phyloP scores from a whole-genome alignment of 2,113 vertebrate genomes.

The Plecturocebus donacophilus region DNA sequence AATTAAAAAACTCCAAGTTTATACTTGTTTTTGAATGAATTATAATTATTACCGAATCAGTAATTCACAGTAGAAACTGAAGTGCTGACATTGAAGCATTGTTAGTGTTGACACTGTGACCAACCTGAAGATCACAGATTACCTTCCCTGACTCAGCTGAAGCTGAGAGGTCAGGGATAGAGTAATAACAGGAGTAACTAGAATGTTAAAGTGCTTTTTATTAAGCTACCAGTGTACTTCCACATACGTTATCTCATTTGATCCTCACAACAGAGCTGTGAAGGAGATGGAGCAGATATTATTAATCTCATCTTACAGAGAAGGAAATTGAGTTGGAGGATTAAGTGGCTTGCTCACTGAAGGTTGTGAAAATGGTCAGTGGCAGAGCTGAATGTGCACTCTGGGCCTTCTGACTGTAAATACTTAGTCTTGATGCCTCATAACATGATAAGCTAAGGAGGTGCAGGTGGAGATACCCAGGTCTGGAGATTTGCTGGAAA shows the following conservation, averaged over 20 bases:
- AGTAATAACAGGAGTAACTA: not conserved
- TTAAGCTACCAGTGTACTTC: not conserved
- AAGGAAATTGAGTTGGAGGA: not conserved
- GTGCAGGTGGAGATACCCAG: not conserved
- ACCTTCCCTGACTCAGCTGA: not conserved
- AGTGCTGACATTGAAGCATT: not conserved
- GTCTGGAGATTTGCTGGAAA: not conserved
- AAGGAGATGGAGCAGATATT: not conserved
- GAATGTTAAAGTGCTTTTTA: not conserved
- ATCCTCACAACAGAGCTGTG: not conserved
- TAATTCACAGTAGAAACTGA: not conserved
- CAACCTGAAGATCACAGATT: not conserved
- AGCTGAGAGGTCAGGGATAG: not conserved
- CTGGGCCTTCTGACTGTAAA: not conserved
- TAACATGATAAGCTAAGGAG: not conserved
- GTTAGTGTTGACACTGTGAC: not conserved
- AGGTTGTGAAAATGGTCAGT: not conserved
- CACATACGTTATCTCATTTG: not conserved
- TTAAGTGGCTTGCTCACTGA: not conserved
- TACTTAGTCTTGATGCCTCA: not conserved
- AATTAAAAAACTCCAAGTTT: not conserved
- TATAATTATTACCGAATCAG: not conserved
- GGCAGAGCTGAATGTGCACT: not conserved
- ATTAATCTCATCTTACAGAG: not conserved
- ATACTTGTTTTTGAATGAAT: conserved; percentile 34